A percentile compares a stretch with the other conserved stretches of the same genome.
Conservation (phyloP, 2,888 invertebrate genomes). For the Leucophora obtusa region DNA sequence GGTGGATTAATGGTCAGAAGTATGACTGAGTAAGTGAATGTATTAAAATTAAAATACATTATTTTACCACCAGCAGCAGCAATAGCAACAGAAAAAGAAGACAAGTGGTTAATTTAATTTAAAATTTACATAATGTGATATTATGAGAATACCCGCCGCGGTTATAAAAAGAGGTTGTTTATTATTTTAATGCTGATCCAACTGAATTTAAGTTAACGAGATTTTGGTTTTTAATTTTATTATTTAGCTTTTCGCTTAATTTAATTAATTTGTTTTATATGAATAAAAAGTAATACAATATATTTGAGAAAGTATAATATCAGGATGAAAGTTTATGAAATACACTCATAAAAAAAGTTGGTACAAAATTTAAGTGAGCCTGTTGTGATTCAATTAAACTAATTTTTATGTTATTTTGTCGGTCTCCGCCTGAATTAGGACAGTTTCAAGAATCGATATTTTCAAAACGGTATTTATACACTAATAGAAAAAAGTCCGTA, state of each 20-base stretch:
- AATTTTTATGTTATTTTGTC: too few species aligned
- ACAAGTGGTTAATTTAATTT: conserved; percentile 45
- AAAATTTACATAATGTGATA: conserved; percentile 35
- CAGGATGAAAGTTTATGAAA: neutral
- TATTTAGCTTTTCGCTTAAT: conserved; percentile 2
- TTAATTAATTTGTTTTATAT: neutral
- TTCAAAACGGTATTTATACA: too few species aligned
- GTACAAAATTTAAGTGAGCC: too few species aligned
- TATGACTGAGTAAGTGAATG: conserved; percentile 23
- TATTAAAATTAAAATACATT: conserved; percentile 11
- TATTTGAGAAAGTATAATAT: too few species aligned
- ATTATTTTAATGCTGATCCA: conserved; percentile 52
- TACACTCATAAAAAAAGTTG: too few species aligned
- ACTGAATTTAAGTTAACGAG: conserved; percentile 41
- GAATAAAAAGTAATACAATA: too few species aligned
- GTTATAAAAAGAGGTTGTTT: conserved; percentile 31
- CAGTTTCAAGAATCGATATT: too few species aligned
- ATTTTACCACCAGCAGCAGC: too few species aligned
- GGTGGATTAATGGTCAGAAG: conserved; percentile 48
- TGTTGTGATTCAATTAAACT: too few species aligned
- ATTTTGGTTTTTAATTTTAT: conserved; percentile 17
- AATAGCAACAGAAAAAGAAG: neutral
- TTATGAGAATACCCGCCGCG: conserved; percentile 21
- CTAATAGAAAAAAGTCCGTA: too few species aligned
- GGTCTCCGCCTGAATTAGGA: too few species aligned